phyloP scores from a whole-genome alignment of 2,888 invertebrate genomes.

The Ophraella communa region DNA sequence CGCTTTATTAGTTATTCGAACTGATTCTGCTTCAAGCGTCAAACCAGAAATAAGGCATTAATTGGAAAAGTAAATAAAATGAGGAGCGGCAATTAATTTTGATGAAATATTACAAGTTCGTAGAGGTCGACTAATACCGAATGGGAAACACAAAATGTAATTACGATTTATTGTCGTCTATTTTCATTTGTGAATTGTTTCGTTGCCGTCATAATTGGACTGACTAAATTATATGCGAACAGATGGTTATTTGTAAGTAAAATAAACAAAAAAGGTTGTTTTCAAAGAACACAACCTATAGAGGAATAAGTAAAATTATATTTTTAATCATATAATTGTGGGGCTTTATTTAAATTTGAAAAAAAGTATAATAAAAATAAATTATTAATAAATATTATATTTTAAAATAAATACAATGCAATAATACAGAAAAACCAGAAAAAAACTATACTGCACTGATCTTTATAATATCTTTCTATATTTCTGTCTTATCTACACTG shows the following conservation, averaged over 20 bases:
- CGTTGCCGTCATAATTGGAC: background rate
- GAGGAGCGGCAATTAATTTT: slow-evolving; percentile 15
- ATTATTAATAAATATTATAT: too few species aligned
- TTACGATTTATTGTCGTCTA: slow-evolving; percentile 5
- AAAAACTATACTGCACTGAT: too few species aligned
- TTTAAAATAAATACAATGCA: too few species aligned
- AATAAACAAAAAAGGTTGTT: background rate
- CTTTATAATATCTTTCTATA: too few species aligned
- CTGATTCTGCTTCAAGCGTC: slow-evolving; percentile 1
- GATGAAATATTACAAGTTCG: slow-evolving; percentile 24
- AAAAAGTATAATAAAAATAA: too few species aligned
- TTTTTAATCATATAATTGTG: too few species aligned
- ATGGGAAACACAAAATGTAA: slow-evolving; percentile 5
- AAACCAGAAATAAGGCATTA: slow-evolving; percentile 19
- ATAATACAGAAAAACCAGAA: too few species aligned
- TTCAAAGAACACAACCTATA: background rate
- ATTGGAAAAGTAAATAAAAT: slow-evolving; percentile 26
- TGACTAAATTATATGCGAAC: background rate
- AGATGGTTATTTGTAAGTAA: too few species aligned
- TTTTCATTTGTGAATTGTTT: slow-evolving; percentile 9
- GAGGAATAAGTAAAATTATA: background rate
- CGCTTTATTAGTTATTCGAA: background rate
- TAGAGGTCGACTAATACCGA: slow-evolving; percentile 5
- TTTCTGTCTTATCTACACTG: too few species aligned
- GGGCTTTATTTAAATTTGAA: too few species aligned